phyloP scores from a whole-genome alignment of 1,140 invertebrate genomes.

The Cyclargus thomasi region DNA sequence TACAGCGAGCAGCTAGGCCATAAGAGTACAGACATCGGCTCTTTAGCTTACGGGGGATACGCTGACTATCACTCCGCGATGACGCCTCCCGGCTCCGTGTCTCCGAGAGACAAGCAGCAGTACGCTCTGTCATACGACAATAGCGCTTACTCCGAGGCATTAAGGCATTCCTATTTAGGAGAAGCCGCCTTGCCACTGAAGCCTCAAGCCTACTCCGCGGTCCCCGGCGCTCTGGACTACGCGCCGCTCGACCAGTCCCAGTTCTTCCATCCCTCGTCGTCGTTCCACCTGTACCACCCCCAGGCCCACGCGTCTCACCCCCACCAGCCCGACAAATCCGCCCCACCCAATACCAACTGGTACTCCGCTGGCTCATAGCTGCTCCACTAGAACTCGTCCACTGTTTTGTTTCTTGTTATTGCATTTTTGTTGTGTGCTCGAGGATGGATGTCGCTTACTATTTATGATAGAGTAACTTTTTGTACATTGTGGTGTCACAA shows the following conservation, averaged over 20 bases:
- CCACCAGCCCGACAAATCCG: constrained; percentile 72
- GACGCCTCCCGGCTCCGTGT: constrained; percentile 96
- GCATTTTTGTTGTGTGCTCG: constrained; percentile 22
- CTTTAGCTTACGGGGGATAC: constrained; percentile 78
- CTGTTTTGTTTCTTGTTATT: constrained; percentile 23
- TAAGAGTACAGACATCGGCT: constrained; percentile 61
- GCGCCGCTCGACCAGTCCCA: constrained; percentile 84
- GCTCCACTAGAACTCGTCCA: constrained; percentile 19
- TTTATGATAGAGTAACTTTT: not conserved
- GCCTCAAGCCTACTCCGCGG: constrained; percentile 88
- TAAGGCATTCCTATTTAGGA: constrained; percentile 77
- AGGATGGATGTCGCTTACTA: not conserved
- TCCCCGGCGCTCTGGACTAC: constrained; percentile 73
- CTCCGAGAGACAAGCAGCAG: constrained; percentile 90
- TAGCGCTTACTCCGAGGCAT: constrained; percentile 63
- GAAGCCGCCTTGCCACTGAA: constrained; percentile 87
- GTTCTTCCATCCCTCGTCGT: constrained; percentile 87
- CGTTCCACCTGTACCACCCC: constrained; percentile 92
- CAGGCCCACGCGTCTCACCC: constrained; percentile 73
- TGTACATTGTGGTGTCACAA: not conserved
- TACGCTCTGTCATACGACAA: constrained; percentile 71
- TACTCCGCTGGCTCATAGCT: constrained; percentile 85
- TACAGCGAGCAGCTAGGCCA: constrained; percentile 80
- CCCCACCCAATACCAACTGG: constrained; percentile 81
- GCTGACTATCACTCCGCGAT: constrained; percentile 93